These are phyloP conservation scores for Centropus unirufus DNA, from an alignment of 2,113 vertebrate species.

Conservation along the genomic window DNA sequence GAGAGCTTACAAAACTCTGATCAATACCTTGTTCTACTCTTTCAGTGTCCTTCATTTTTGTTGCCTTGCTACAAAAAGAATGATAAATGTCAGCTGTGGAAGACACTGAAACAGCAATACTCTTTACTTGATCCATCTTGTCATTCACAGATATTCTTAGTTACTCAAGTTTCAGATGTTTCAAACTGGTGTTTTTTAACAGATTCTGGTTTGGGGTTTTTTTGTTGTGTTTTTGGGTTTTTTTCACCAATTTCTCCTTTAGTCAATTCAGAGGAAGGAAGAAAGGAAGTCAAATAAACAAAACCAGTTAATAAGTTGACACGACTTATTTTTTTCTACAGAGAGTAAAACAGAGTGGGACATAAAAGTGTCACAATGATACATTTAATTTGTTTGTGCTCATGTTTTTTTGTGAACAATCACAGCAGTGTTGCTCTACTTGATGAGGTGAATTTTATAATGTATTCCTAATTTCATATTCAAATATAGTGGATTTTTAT, in stretches of 20 bases:
- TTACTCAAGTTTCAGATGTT: not conserved
- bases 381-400: not conserved
- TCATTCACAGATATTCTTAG: not conserved
- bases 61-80: slow-evolving; percentile 1
- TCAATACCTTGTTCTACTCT: slow-evolving; percentile 38
- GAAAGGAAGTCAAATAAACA: not conserved
- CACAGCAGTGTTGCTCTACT: not conserved
- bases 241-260: not conserved
- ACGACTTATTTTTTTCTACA: slow-evolving; percentile 15
- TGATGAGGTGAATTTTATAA: slow-evolving; percentile 4
- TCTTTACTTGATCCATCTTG: not conserved
- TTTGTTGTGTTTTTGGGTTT: not conserved
- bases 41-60: not conserved
- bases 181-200: not conserved
- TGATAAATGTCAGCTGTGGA: slow-evolving; percentile 26
- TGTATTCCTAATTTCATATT: not conserved
- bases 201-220: not conserved
- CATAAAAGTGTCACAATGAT: not conserved
- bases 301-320: not conserved
- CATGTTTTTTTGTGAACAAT: not conserved
- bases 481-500: slow-evolving; percentile 13
- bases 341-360: slow-evolving; percentile 45
- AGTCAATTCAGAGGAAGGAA: not conserved
- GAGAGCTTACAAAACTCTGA: not conserved
- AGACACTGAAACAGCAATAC: not conserved